Percentiles rank a stretch among this genome's conserved stretches.
Conservation (phyloP, 1,140 invertebrate species). For the Lethrus apterus region DNA sequence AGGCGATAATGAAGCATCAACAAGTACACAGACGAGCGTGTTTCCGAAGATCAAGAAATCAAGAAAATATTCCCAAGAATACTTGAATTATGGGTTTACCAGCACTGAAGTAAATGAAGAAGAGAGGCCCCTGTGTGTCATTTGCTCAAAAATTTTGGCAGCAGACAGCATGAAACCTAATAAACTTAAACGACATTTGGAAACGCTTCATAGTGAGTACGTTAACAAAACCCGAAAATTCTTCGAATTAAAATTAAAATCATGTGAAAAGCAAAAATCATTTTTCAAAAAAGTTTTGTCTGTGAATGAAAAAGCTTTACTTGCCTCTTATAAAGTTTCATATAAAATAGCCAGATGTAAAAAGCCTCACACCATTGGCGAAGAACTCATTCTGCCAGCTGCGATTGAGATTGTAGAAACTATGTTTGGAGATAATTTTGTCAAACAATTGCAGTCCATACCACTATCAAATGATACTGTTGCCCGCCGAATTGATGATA, state of each 20-base stretch:
- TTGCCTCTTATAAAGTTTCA: no score
- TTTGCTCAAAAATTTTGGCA: constrained; percentile 17
- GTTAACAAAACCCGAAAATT: constrained; percentile 16
- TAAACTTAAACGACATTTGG: constrained; percentile 18
- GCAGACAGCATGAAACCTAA: constrained; percentile 18
- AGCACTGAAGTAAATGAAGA: constrained; percentile 14
- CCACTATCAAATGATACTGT: no score
- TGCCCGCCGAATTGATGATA: no score
- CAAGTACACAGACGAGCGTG: constrained; percentile 6
- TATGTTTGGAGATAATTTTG: no score
- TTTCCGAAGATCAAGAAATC: no score
- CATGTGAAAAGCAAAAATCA: constrained; percentile 19
- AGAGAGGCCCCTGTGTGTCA: constrained; percentile 13
- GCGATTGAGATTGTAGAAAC: no score
- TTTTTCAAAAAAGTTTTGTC: constrained; percentile 13
- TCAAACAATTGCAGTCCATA: no score
- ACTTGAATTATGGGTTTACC: constrained; percentile 14
- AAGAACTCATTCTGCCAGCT: no score
- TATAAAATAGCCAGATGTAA: constrained; percentile 20
- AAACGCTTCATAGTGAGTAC: constrained; percentile 15
- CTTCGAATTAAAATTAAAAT: constrained; percentile 16
- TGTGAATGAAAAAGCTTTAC: constrained; percentile 15
- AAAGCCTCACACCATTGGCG: no score
- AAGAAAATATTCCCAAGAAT: constrained; percentile 13
- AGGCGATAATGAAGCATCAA: constrained; percentile 1